phyloP scores from a whole-genome alignment of 2,888 invertebrate genomes.

The Polyommatus iphigenia region DNA sequence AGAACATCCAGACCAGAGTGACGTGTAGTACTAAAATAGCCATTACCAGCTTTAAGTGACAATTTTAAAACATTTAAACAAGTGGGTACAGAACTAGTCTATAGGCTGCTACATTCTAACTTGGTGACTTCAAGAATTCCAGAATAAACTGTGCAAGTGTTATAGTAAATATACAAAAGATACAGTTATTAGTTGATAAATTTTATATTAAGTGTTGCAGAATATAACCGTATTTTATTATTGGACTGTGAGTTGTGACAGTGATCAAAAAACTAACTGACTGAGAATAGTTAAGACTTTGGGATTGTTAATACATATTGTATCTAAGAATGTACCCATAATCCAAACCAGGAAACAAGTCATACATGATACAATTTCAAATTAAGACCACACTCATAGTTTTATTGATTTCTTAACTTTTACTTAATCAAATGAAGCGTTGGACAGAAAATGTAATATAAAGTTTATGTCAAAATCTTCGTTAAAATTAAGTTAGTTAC shows the following conservation, averaged over 20 bases:
- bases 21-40: no score
- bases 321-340: neutral
- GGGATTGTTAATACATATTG: neutral
- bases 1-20: no score
- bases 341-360: neutral
- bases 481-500: no score
- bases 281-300: neutral
- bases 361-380: neutral
- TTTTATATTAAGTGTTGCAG: neutral
- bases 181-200: neutral
- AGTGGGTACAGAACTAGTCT: neutral
- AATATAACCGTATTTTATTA: neutral
- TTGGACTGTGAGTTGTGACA: neutral
- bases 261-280: neutral
- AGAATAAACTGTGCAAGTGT: neutral
- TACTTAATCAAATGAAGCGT: no score
- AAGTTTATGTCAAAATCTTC: no score
- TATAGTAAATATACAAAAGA: neutral
- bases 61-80: neutral
- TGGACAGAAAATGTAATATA: no score
- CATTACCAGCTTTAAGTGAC: no score
- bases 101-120: neutral
- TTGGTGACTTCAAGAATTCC: neutral
- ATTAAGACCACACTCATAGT: neutral
- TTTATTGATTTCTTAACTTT: no score